Evolutionary conservation across 2,888 invertebrate genomes (phyloP).

Genomic region (Ophion obscuratus): DNA sequence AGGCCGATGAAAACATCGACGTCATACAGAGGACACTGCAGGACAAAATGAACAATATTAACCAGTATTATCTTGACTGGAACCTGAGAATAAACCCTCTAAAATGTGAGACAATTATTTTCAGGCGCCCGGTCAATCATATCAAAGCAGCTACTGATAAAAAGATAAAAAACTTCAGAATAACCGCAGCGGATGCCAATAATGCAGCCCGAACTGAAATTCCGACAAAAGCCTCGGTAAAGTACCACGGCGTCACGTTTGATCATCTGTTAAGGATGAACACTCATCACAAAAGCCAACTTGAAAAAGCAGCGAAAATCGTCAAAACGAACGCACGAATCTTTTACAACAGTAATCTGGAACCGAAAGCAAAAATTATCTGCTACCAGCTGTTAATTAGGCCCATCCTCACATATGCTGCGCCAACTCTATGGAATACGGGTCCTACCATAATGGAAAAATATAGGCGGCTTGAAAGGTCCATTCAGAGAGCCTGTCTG

Average conservation of each 20-base stretch:
- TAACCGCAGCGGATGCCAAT: neutral
- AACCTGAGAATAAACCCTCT: conserved; percentile 46
- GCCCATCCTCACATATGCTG: conserved; percentile 33
- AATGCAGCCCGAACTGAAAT: neutral
- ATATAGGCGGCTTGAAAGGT: conserved; percentile 30
- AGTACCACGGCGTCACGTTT: neutral
- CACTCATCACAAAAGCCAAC: neutral
- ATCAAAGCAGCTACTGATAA: too few species aligned
- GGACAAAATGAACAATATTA: conserved; percentile 37
- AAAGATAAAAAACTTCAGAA: too few species aligned
- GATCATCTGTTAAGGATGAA: neutral
- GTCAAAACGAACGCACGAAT: neutral
- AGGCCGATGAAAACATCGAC: neutral
- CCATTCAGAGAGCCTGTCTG: neutral
- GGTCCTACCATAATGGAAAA: conserved; percentile 39
- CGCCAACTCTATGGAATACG: conserved; percentile 36
- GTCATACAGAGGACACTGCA: conserved; percentile 8
- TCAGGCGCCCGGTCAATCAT: conserved; percentile 23
- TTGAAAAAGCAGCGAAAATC: neutral
- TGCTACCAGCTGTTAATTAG: conserved; percentile 8
- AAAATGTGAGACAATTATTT: conserved; percentile 62
- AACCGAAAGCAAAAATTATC: conserved; percentile 21
- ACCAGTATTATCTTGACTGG: conserved; percentile 49
- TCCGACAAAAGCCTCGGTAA: neutral
- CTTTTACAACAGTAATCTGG: neutral